Conservation (phyloP, 1,140 invertebrate genomes). For the Calliopsis andreniformis region DNA sequence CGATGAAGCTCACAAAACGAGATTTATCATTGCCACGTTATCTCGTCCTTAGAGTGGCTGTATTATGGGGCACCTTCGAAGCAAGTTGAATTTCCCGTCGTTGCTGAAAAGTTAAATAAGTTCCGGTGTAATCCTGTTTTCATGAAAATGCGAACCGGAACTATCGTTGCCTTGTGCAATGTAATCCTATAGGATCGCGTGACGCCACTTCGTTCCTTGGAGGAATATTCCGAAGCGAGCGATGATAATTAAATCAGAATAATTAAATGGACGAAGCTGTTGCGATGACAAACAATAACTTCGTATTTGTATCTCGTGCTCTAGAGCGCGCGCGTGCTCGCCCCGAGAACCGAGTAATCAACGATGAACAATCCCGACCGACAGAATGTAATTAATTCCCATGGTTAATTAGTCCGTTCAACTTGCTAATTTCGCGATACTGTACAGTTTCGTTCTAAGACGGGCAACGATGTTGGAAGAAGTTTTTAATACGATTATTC, state of each 20-base stretch:
- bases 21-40: background rate
- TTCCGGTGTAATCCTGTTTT: conserved; percentile 32
- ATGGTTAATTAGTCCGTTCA: conserved; percentile 18
- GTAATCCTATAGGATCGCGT: conserved; percentile 24
- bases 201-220: background rate
- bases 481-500: background rate
- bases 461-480: background rate
- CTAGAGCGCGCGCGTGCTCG: background rate
- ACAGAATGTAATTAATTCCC: conserved; percentile 29
- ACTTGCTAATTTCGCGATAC: background rate
- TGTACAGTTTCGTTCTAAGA: no score
- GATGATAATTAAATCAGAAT: conserved; percentile 40
- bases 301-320: background rate
- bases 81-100: conserved; percentile 24
- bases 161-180: background rate
- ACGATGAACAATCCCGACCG: conserved; percentile 14
- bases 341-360: conserved; percentile 6
- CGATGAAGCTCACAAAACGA: background rate
- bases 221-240: conserved; percentile 21
- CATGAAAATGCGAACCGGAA: conserved; percentile 14
- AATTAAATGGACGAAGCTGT: conserved; percentile 26
- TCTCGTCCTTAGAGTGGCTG: no score
- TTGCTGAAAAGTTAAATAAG: conserved; percentile 37
- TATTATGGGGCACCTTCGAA: conserved; percentile 11
- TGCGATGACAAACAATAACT: conserved; percentile 31